Evolutionary conservation across 2,888 invertebrate species (phyloP), one percentile per base, ranked within the genome.

Genomic region (Podotricha telesiphe): DNA sequence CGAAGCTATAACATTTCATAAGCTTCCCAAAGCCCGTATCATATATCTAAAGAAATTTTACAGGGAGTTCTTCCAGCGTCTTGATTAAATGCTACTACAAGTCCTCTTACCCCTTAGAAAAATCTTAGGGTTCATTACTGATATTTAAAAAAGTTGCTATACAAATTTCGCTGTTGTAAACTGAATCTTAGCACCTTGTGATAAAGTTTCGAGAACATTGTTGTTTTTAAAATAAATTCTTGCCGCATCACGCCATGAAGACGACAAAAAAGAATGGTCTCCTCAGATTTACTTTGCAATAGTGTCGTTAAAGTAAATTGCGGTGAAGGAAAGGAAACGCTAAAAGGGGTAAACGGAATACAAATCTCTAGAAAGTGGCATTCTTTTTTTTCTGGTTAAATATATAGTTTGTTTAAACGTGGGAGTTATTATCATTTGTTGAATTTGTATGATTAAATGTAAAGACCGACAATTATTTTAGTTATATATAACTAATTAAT

Each of bases 301-400:
- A 79, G 81, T 81, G 82, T 86, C 85, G 82, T 89, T 87, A 88
- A 84, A 86, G 82, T 82, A 87, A 89, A 87, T 88, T 88, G 86
- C 85, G 86, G 87, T 83, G 81, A 84, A 86, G 82, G 84, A 87
- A 80, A 78, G 77, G 78, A 84, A 84, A 85, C 82, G 81, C 82
- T 80, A 76, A 84, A 84, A 72, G 68, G 72, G 71, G 71, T 73
- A 71, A 69, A 65, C 63, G 58, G 73, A 74, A 73, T 74, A 74
- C 72, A 69, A 72, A 73, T 73, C 71, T 68, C 70, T 71, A 68
- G 72, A 73, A 66, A 71, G 63, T 55, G 77, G 73, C 69, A 68
- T 68, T 70, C 68, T 73, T 72, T 75, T 71, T 63, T 42, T 28
- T 62, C 42, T 63, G 42, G 56, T 65, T 61, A 65, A 65, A 50